Evolutionary conservation across 2,797 vertebrate species (phyloP).

Genomic region (Psittacula derbiana): DNA sequence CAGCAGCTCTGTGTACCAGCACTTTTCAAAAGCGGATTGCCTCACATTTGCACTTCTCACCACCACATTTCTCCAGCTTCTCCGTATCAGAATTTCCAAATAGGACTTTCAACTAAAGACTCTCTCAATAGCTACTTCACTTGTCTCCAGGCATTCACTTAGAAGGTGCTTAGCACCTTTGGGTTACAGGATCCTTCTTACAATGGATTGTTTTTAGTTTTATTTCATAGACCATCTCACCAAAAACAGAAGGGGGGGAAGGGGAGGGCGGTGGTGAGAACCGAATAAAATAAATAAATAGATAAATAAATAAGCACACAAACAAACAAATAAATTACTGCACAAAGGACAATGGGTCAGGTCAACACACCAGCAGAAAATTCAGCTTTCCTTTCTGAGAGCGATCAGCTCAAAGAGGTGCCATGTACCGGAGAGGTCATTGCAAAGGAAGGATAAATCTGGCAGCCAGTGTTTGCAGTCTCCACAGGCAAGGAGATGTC

Average conservation of each 20-base stretch:
- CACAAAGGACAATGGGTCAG: neutral
- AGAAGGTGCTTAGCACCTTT: neutral
- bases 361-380: neutral
- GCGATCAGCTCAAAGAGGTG: neutral
- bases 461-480: neutral
- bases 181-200: neutral
- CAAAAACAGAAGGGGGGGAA: neutral
- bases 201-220: neutral
- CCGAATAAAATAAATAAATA: neutral
- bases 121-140: neutral
- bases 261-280: neutral
- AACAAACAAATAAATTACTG: neutral
- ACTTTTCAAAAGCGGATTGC: neutral
- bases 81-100: neutral
- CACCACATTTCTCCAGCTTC: neutral
- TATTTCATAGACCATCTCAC: neutral
- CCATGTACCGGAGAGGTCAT: neutral
- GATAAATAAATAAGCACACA: neutral
- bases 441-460: neutral
- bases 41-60: neutral
- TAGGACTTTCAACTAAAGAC: neutral
- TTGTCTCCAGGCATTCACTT: neutral
- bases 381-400: neutral
- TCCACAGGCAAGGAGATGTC: neutral
- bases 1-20: neutral